Conservation (phyloP, 1,140 invertebrate genomes). For the Dermatophagoides farinae region DNA sequence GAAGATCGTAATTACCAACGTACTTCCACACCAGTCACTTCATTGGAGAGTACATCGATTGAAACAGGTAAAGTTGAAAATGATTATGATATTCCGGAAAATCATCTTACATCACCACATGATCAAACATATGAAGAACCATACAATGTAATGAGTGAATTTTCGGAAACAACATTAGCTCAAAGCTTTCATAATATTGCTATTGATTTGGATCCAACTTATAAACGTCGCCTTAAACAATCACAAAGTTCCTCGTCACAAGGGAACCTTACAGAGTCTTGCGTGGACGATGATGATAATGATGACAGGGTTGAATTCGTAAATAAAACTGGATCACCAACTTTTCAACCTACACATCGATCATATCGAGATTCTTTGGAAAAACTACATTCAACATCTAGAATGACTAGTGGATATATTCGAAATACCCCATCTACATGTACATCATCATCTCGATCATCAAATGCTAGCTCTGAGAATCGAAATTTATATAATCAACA, state of each 20-base stretch:
- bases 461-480: background rate
- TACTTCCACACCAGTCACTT: background rate
- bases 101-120: background rate
- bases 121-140: background rate
- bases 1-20: background rate
- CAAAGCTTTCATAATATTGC: conserved; percentile 30
- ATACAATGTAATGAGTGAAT: background rate
- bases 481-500: background rate
- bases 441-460: background rate
- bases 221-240: conserved; percentile 18
- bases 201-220: conserved; percentile 38
- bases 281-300: conserved; percentile 1
- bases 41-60: background rate
- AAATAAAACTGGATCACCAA: background rate
- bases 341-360: background rate
- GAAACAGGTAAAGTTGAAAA: background rate
- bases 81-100: background rate
- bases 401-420: background rate
- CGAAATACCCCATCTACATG: background rate
- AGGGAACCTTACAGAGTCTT: background rate
- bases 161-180: background rate
- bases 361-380: background rate
- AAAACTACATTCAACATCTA: background rate
- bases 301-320: background rate
- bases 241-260: background rate